Evolutionary conservation across 2,113 vertebrate species (phyloP), one percentile per base, ranked within the genome.

Genomic region (Pseudorhombus dupliciocellatus): DNA sequence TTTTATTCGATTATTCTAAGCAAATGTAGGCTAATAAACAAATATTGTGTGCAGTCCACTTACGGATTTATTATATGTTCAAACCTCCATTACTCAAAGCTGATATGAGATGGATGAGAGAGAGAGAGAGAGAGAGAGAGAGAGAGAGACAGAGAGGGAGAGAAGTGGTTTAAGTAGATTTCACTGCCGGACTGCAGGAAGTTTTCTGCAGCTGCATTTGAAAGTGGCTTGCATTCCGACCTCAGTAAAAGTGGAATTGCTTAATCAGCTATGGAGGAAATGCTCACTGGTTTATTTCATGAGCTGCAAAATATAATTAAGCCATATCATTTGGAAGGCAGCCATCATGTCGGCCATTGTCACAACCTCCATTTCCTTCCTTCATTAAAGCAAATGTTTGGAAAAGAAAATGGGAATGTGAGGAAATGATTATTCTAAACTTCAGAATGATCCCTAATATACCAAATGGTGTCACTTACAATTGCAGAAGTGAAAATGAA

Each of bases 271-370:
- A 77, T 81, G 83, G 62, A 48, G 3, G 78, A 69, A 74, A 85
- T 46, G 66, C 67, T 82, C 70, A 84, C 60, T 66, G 53, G 51
- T 64, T 44, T 64, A 67, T 82, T 84, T 78, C 66, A 84, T 24
- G 68, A 69, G 68, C 68, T 75, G 75, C 54, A 80, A 79, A 69
- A 83, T 74, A 74, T 75, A 89, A 83, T 84, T 61, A 85, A 85
- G 68, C 40, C 50, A 50, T 67, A 56, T 73, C 51, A 85, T 85
- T 78, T 82, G 69, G 60, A 73, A 81, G 70, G 66, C 31, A 57
- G 81, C 72, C 61, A 85, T 81, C 68, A 80, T 75, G 69, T 63
- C 69, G 62, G 70, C 73, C 66, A 51, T 59, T 65, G 31, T 55
- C 26, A 18, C 44, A 72, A 77, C 69, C 64, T 80, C 80, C 22